Conservation (phyloP, 1,140 invertebrate genomes). For the Acromyrmex charruanus region DNA sequence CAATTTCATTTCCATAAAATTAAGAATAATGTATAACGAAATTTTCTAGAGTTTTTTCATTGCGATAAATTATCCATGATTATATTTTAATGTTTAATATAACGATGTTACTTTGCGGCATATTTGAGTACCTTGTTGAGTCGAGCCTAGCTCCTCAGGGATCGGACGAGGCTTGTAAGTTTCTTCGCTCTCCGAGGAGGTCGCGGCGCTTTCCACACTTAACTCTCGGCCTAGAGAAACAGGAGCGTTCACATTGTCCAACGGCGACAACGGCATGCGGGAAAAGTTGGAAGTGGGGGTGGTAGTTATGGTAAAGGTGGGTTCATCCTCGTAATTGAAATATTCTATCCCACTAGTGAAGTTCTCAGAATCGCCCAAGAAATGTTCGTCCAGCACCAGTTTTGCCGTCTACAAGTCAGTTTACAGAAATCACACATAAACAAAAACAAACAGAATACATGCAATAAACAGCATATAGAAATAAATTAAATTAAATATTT, state of each 20-base stretch:
- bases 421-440: constrained; percentile 4
- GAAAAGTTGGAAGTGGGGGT: constrained; percentile 71
- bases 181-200: constrained; percentile 81
- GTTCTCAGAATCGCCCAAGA: constrained; percentile 88
- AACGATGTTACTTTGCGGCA: background rate
- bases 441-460: background rate
- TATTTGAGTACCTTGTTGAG: constrained; percentile 67
- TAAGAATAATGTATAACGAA: background rate
- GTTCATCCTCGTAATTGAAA: constrained; percentile 86
- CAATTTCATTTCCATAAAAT: background rate
- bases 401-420: constrained; percentile 90
- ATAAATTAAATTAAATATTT: background rate
- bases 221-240: constrained; percentile 73
- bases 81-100: constrained; percentile 18
- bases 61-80: background rate
- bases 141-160: constrained; percentile 53
- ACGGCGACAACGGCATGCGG: constrained; percentile 71
- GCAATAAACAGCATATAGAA: background rate
- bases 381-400: constrained; percentile 94
- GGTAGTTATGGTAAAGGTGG: constrained; percentile 70
- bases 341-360: constrained; percentile 85
- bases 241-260: constrained; percentile 62
- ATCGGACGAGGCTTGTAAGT: constrained; percentile 76
- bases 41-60: background rate
- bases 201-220: constrained; percentile 81